These are phyloP conservation scores for Tetragonula clypearis DNA, from an alignment of 1,140 invertebrate species.

Conservation along the genomic window DNA sequence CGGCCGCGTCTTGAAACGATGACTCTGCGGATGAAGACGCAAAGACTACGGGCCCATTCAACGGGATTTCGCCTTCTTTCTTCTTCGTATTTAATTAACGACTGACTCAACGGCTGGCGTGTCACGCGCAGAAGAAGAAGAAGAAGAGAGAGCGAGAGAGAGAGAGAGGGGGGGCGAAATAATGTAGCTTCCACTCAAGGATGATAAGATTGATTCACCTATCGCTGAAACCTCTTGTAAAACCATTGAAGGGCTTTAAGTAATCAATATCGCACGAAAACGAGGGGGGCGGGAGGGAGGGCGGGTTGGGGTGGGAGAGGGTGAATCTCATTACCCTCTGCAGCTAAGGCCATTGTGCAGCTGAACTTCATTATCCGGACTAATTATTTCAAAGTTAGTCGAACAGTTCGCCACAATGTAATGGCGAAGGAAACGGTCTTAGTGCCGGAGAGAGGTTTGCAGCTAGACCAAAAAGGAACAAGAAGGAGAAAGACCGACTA, in stretches of 20 bases:
- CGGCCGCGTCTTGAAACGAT: background rate
- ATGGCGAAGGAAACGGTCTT: conserved; percentile 75
- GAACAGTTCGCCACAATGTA: conserved; percentile 79
- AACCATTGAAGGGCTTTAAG: conserved; percentile 60
- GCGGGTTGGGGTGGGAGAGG: conserved; percentile 11
- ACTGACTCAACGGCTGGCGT: conserved; percentile 1
- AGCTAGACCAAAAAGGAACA: conserved; percentile 49
- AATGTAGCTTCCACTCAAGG: conserved; percentile 28
- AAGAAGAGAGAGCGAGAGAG: too few relatives aligned
- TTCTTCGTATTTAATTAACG: conserved; percentile 33
- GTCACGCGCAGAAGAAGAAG: conserved; percentile 1
- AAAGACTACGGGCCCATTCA: background rate
- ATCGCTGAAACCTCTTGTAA: conserved; percentile 42
- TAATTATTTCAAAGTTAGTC: conserved; percentile 81
- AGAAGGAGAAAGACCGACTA: conserved; percentile 19
- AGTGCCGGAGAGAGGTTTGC: conserved; percentile 49
- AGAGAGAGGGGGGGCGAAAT: conserved; percentile 26
- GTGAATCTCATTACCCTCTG: conserved; percentile 72
- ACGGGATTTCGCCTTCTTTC: background rate
- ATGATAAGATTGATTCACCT: conserved; percentile 62
- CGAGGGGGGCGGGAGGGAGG: conserved; percentile 11
- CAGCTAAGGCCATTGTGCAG: conserved; percentile 72
- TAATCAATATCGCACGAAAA: conserved; percentile 74
- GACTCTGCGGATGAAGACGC: background rate
- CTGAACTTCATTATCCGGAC: conserved; percentile 78